Evolutionary conservation across 2,888 invertebrate genomes (phyloP).

Genomic region (Aspidiotus destructor): DNA sequence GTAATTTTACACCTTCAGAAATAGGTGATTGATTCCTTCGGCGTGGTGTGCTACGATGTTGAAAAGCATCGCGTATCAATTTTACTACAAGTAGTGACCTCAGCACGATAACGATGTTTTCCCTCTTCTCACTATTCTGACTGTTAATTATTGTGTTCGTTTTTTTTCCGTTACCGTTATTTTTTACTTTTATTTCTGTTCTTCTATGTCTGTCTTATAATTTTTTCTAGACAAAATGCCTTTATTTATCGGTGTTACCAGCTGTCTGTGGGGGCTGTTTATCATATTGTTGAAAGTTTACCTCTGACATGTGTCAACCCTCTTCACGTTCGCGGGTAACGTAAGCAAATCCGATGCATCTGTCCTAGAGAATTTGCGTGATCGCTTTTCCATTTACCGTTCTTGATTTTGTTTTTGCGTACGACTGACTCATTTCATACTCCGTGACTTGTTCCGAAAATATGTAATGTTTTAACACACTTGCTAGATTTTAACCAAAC

Average conservation of each 20-base stretch:
- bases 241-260: constrained; percentile 77
- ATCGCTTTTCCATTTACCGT: not conserved
- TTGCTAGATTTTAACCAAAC: no score
- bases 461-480: no score
- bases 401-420: no score
- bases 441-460: no score
- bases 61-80: no score
- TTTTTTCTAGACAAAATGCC: constrained; percentile 50
- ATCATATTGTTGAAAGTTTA: constrained; percentile 63
- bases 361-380: not conserved
- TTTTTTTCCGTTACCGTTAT: constrained; percentile 34
- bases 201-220: constrained; percentile 37
- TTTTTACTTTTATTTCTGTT: constrained; percentile 35
- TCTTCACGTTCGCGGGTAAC: constrained; percentile 37
- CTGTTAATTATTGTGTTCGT: constrained; percentile 5
- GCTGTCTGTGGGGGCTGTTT: constrained; percentile 77
- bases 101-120: no score
- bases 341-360: constrained; percentile 33
- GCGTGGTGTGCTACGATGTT: no score
- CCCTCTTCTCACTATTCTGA: not conserved
- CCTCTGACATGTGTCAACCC: constrained; percentile 46
- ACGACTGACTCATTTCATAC: no score
- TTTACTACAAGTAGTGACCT: no score
- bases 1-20: no score
- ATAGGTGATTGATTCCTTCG: no score